Conservation (phyloP, 1,140 invertebrate genomes). For the Dendroctonus ponderosae region DNA sequence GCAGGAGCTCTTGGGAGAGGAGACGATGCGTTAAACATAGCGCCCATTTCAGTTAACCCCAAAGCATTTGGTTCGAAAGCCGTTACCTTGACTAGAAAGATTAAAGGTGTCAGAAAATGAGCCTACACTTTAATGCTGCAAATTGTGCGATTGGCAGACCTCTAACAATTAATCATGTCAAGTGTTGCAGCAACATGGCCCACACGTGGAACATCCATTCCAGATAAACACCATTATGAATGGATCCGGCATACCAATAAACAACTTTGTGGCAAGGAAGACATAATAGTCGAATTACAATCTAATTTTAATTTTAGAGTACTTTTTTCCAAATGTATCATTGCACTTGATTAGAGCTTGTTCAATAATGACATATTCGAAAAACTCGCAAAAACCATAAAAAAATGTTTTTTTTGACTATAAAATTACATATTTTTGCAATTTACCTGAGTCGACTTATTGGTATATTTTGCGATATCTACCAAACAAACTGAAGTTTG, state of each 20-base stretch:
- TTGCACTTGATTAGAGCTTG: background rate
- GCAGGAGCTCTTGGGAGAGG: no score
- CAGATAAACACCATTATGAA: constrained; percentile 8
- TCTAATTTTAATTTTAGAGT: background rate
- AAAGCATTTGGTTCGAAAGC: no score
- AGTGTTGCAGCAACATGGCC: constrained; percentile 9
- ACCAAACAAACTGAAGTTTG: background rate
- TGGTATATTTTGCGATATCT: background rate
- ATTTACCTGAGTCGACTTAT: background rate
- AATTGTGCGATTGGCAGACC: constrained; percentile 3
- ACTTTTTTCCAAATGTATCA: background rate
- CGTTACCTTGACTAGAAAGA: no score
- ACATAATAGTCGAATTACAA: no score
- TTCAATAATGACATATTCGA: background rate
- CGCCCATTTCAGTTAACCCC: no score
- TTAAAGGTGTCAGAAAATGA: no score
- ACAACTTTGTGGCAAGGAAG: background rate
- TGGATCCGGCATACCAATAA: constrained; percentile 1
- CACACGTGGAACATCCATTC: constrained; percentile 5
- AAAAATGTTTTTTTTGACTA: background rate
- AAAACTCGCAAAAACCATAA: no score
- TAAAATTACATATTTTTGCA: background rate
- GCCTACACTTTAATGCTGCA: no score
- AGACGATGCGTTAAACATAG: no score
- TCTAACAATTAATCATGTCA: constrained; percentile 10